Conservation (phyloP, 2,113 vertebrate species). For the Glaucidium brasilianum region DNA sequence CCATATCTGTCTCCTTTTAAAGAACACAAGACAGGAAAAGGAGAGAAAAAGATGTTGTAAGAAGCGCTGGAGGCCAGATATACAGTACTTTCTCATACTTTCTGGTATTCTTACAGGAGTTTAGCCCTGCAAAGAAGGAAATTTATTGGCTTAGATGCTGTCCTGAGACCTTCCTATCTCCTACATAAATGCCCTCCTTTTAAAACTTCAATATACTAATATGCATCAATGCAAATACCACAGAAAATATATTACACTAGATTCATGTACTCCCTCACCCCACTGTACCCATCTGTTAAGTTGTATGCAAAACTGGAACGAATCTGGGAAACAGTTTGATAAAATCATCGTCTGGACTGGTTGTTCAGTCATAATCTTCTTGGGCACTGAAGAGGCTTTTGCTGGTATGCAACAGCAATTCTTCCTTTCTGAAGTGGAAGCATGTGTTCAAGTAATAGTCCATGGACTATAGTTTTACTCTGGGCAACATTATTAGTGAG, state of each 20-base stretch:
- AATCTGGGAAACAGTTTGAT: not conserved
- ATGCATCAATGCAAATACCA: not conserved
- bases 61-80: not conserved
- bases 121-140: not conserved
- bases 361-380: not conserved
- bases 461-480: not conserved
- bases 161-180: not conserved
- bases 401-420: not conserved
- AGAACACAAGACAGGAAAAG: not conserved
- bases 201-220: not conserved
- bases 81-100: not conserved
- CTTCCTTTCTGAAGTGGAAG: not conserved
- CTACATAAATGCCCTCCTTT: not conserved
- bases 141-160: not conserved
- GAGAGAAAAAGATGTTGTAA: not conserved
- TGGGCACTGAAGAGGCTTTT: not conserved
- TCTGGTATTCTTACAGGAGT: not conserved
- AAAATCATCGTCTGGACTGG: not conserved
- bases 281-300: not conserved
- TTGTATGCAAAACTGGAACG: not conserved
- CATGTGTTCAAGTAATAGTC: not conserved
- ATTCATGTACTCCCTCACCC: not conserved
- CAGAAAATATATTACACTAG: not conserved
- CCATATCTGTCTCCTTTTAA: slow-evolving; percentile 5
- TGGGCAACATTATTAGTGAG: not conserved